A percentile compares a stretch with the other conserved stretches of the same genome.
Evolutionary conservation across 2,888 invertebrate genomes (phyloP).

Genomic region (Hipparchia semele): DNA sequence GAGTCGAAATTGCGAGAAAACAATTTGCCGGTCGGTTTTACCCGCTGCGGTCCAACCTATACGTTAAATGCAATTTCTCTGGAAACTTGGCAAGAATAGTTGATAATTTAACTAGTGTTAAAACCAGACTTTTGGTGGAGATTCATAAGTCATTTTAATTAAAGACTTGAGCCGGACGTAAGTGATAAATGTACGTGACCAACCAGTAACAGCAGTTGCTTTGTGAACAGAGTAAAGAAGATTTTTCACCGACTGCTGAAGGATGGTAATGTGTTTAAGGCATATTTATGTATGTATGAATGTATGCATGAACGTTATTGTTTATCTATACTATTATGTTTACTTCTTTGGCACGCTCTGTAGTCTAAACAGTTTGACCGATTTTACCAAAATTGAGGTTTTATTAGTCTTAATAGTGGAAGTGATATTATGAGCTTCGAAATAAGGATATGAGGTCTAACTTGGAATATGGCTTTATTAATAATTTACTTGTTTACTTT

Average conservation of each 20-base stretch:
- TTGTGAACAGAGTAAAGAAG: neutral
- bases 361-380: too few relatives aligned
- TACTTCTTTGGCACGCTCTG: too few relatives aligned
- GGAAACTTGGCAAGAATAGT: slow-evolving; percentile 38
- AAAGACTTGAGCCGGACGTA: slow-evolving; percentile 18
- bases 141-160: slow-evolving; percentile 30
- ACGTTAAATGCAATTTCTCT: slow-evolving; percentile 36
- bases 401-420: too few relatives aligned
- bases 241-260: neutral
- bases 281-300: neutral
- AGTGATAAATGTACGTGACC: slow-evolving; percentile 23
- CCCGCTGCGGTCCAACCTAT: slow-evolving; percentile 28
- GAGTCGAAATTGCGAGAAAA: slow-evolving; percentile 36
- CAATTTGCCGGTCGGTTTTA: slow-evolving; percentile 33
- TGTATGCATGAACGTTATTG: too few relatives aligned
- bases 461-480: too few relatives aligned
- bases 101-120: slow-evolving; percentile 39
- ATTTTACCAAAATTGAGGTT: too few relatives aligned
- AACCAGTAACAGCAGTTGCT: slow-evolving; percentile 15
- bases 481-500: too few relatives aligned
- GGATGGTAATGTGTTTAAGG: neutral
- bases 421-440: too few relatives aligned
- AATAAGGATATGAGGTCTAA: too few relatives aligned
- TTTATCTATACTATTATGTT: too few relatives aligned
- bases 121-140: slow-evolving; percentile 28